Percentiles rank a stretch among this genome's conserved stretches.
These are phyloP conservation scores for Bombus soroeensis DNA, from an alignment of 1,140 invertebrate species.

Conservation along the genomic window DNA sequence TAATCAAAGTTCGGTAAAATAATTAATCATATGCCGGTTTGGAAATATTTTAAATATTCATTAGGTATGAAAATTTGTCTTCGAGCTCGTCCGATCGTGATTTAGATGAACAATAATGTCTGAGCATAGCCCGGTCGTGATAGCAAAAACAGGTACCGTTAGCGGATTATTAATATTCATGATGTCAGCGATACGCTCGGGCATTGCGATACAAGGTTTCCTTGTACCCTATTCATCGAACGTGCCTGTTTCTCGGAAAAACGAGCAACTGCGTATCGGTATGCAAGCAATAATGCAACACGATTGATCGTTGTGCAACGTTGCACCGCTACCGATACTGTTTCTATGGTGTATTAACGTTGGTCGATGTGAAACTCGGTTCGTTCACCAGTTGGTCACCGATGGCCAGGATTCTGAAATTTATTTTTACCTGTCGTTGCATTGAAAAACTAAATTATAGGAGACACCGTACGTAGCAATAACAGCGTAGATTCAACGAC, in stretches of 20 bases:
- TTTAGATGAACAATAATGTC: neutral
- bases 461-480: no score
- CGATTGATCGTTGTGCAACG: conserved; percentile 47
- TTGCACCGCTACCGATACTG: conserved; percentile 21
- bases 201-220: conserved; percentile 41
- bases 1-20: neutral
- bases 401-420: no score
- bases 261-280: conserved; percentile 36
- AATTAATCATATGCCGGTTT: neutral
- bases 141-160: conserved; percentile 27
- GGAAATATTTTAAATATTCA: neutral
- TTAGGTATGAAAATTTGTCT: neutral
- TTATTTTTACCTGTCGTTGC: no score
- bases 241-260: conserved; percentile 44
- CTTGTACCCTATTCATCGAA: conserved; percentile 37
- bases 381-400: neutral
- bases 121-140: neutral
- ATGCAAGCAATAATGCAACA: conserved; percentile 41
- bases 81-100: neutral
- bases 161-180: conserved; percentile 50
- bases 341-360: conserved; percentile 11
- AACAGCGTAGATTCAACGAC: no score
- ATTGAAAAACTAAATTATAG: no score
- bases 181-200: conserved; percentile 45
- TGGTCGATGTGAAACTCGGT: conserved; percentile 4